Evolutionary conservation across 2,888 invertebrate genomes (phyloP).

Genomic region (Patella caerulea): DNA sequence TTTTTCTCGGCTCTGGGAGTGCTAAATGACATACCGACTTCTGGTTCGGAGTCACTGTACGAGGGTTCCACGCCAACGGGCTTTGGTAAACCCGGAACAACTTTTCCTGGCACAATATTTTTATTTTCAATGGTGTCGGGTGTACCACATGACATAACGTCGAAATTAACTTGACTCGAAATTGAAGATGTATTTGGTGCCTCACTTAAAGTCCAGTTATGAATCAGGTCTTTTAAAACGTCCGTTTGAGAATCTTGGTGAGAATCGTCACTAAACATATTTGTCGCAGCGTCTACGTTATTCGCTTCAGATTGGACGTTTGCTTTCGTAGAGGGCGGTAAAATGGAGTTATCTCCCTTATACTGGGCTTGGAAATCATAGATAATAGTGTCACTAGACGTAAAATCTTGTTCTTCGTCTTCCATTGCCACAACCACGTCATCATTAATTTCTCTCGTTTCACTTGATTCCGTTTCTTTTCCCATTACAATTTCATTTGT

Average conservation of each 20-base stretch:
- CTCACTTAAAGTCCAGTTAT: conserved; percentile 8
- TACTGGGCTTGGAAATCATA: background rate
- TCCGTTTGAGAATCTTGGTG: conserved; percentile 17
- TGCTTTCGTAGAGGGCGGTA: background rate
- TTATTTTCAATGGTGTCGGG: background rate
- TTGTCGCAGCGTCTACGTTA: background rate
- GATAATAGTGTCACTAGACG: background rate
- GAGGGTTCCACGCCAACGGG: conserved; percentile 1
- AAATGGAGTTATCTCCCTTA: background rate
- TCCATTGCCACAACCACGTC: background rate
- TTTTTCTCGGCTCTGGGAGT: background rate
- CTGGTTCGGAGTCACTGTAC: background rate
- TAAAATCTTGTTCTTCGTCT: background rate
- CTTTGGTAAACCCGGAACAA: background rate
- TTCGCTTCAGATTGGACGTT: background rate
- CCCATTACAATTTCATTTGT: background rate
- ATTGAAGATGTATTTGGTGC: background rate
- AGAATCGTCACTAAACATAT: conserved; percentile 19
- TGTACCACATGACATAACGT: background rate
- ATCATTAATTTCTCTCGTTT: background rate
- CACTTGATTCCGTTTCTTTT: background rate
- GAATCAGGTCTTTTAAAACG: conserved; percentile 19
- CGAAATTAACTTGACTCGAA: background rate
- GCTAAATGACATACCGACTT: conserved; percentile 10
- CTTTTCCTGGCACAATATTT: background rate